Percentiles rank a stretch among this genome's conserved stretches.
phyloP scores from a whole-genome alignment of 2,797 vertebrate genomes.

The Hozukius guyotensis region DNA sequence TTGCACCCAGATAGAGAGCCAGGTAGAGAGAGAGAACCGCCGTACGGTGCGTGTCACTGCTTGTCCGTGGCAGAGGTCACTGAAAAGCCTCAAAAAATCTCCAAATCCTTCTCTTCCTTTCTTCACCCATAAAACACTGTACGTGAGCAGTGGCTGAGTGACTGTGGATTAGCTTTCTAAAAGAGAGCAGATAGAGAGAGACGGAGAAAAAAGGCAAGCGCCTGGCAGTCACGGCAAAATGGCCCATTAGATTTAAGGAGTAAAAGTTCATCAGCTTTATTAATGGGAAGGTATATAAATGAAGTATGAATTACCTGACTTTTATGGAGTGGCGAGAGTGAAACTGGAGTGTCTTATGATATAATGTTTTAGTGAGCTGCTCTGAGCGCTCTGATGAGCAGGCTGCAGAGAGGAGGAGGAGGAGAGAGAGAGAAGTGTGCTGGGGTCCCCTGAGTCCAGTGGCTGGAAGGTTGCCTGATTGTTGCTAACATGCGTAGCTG shows the following conservation, averaged over 20 bases:
- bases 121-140: constrained; percentile 58
- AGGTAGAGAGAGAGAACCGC: constrained; percentile 34
- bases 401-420: constrained; percentile 57
- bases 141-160: constrained; percentile 41
- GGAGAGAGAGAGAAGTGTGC: constrained; percentile 67
- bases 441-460: constrained; percentile 76
- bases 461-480: constrained; percentile 82
- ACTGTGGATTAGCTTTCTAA: constrained; percentile 66
- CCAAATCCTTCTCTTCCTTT: constrained; percentile 63
- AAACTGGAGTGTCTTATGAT: constrained; percentile 80
- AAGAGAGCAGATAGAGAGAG: constrained; percentile 31
- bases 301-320: constrained; percentile 83
- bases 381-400: constrained; percentile 75
- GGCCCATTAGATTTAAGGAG: constrained; percentile 82
- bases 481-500: constrained; percentile 82
- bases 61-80: constrained; percentile 71
- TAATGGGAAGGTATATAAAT: constrained; percentile 83
- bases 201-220: constrained; percentile 37
- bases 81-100: constrained; percentile 72
- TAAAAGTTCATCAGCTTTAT: constrained; percentile 84
- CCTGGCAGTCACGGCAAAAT: constrained; percentile 75
- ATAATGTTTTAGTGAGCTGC: constrained; percentile 81
- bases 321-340: constrained; percentile 82
- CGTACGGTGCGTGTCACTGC: constrained; percentile 64
- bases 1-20: constrained; percentile 75